Percentiles rank a stretch among this genome's conserved stretches.
These are phyloP conservation scores for Sceloporus undulatus DNA, from an alignment of 2,113 vertebrate species.

Conservation along the genomic window DNA sequence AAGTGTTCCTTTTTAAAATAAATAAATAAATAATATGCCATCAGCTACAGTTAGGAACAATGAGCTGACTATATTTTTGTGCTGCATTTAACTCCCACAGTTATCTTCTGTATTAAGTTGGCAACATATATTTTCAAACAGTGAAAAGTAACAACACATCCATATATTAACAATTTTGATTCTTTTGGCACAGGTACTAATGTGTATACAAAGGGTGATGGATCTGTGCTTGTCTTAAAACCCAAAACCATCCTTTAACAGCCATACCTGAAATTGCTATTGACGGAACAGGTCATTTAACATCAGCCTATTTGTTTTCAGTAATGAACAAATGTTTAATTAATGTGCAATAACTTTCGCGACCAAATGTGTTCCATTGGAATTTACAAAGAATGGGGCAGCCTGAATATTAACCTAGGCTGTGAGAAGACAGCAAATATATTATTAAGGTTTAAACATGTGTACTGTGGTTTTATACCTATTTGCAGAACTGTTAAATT, in stretches of 20 bases:
- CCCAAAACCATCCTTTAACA: conserved; percentile 35
- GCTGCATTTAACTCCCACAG: not conserved
- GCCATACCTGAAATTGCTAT: conserved; percentile 60
- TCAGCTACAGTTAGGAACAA: not conserved
- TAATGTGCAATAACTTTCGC: conserved; percentile 64
- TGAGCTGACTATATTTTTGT: not conserved
- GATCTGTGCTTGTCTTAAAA: conserved; percentile 38
- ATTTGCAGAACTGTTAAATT: conserved; percentile 67
- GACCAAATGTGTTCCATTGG: conserved; percentile 64
- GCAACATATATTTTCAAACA: accelerated
- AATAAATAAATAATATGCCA: not conserved
- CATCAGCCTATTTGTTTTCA: conserved; percentile 64
- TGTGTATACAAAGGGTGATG: not conserved
- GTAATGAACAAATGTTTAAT: conserved; percentile 64
- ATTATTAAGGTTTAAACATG: conserved; percentile 74
- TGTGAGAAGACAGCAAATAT: conserved; percentile 62
- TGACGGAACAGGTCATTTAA: conserved; percentile 67
- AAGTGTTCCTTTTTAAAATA: no score
- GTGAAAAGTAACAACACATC: not conserved
- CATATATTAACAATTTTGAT: not conserved
- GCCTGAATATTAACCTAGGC: conserved; percentile 62
- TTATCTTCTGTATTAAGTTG: not conserved
- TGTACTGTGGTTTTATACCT: conserved; percentile 67
- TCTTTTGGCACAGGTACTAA: conserved; percentile 2
- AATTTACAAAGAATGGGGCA: conserved; percentile 57